Evolutionary conservation across 1,140 invertebrate species (phyloP).

Genomic region (Lamellibrachia luymesi): DNA sequence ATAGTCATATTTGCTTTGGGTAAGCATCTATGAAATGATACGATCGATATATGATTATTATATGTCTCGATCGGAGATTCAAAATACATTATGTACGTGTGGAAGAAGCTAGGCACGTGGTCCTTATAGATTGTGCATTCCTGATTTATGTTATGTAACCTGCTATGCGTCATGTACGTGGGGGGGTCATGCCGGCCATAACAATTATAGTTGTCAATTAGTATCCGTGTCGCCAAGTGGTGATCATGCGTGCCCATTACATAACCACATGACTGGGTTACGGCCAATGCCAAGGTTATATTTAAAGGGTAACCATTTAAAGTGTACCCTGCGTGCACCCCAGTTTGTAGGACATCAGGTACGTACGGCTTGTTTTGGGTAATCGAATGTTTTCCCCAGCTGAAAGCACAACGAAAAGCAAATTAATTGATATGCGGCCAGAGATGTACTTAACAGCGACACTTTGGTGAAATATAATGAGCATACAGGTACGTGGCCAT

Average conservation of each 20-base stretch:
- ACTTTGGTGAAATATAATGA: neutral
- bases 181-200: neutral
- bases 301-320: neutral
- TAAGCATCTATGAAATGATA: too few relatives aligned
- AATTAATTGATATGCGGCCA: neutral
- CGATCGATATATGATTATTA: too few relatives aligned
- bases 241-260: neutral
- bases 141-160: too few relatives aligned
- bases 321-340: neutral
- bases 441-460: neutral
- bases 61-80: too few relatives aligned
- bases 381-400: neutral
- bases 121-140: too few relatives aligned
- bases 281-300: neutral
- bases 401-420: neutral
- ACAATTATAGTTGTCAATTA: neutral
- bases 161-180: neutral
- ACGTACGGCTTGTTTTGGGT: neutral
- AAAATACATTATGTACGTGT: too few relatives aligned
- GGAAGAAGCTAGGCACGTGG: too few relatives aligned
- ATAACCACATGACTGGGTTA: neutral
- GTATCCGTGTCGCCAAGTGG: neutral
- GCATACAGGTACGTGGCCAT: neutral
- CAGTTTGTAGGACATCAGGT: neutral
- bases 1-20: too few relatives aligned